These are phyloP conservation scores for Octonoba sinensis DNA, from an alignment of 2,888 invertebrate species.

Conservation along the genomic window DNA sequence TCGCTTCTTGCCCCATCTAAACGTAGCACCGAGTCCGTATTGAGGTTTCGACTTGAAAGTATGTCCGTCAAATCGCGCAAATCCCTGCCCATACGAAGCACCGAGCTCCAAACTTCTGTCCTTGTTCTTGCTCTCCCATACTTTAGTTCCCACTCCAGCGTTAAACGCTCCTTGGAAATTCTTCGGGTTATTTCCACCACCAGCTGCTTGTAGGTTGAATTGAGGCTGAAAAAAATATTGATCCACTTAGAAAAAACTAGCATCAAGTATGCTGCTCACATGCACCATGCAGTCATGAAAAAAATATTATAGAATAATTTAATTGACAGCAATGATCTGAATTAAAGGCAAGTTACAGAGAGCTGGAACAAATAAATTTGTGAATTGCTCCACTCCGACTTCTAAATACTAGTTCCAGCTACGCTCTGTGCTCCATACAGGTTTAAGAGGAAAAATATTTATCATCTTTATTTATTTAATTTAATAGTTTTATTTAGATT, in stretches of 20 bases:
- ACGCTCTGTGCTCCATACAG: too few species aligned
- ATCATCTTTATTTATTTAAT: too few species aligned
- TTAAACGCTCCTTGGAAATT: constrained; percentile 36
- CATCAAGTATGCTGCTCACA: too few species aligned
- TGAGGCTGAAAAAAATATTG: constrained; percentile 34
- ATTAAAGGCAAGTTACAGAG: too few species aligned
- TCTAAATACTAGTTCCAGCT: too few species aligned
- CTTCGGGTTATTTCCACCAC: constrained; percentile 30
- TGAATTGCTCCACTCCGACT: too few species aligned
- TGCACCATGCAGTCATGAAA: too few species aligned
- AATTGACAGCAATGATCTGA: too few species aligned
- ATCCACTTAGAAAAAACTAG: background rate
- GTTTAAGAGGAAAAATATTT: too few species aligned
- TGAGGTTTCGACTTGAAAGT: constrained; percentile 42
- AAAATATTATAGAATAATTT: too few species aligned
- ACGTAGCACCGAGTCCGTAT: constrained; percentile 40
- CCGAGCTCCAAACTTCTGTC: constrained; percentile 34
- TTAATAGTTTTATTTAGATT: too few species aligned
- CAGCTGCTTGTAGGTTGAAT: constrained; percentile 29
- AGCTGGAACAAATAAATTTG: too few species aligned
- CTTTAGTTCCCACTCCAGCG: constrained; percentile 49
- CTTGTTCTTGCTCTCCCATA: constrained; percentile 48
- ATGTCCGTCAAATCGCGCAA: constrained; percentile 31
- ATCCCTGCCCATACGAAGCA: constrained; percentile 30
- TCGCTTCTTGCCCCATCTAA: constrained; percentile 39